phyloP scores from a whole-genome alignment of 2,888 invertebrate species.

The Chrysomela aeneicollis region DNA sequence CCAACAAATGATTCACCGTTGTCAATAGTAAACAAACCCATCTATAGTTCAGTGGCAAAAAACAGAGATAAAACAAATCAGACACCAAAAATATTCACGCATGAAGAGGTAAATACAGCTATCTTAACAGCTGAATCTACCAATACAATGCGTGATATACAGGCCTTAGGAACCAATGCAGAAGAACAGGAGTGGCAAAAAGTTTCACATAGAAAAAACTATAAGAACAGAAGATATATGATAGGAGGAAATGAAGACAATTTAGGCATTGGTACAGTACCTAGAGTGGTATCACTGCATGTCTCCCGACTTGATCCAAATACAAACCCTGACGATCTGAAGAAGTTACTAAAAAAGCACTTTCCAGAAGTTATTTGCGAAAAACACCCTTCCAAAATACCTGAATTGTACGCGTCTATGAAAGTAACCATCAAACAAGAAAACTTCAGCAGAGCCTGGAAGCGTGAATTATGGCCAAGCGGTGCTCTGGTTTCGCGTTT shows the following conservation, averaged over 20 bases:
- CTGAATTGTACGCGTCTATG: slow-evolving; percentile 1
- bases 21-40: no score
- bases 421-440: neutral
- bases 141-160: no score
- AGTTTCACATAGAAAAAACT: no score
- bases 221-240: neutral
- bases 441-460: no score
- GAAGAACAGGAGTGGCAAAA: no score
- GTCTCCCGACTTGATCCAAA: neutral
- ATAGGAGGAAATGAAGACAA: neutral
- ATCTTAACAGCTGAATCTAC: no score
- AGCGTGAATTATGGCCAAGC: neutral
- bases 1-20: no score
- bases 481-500: neutral
- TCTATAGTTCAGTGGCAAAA: no score
- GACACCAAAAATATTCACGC: no score
- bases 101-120: no score
- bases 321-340: neutral
- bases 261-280: neutral
- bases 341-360: neutral
- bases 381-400: neutral
- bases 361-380: neutral
- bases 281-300: neutral
- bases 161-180: no score
- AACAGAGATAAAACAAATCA: no score